Evolutionary conservation across 2,888 invertebrate species (phyloP), one percentile per base, ranked within the genome.

Genomic region (Eutolmus rufibarbis): DNA sequence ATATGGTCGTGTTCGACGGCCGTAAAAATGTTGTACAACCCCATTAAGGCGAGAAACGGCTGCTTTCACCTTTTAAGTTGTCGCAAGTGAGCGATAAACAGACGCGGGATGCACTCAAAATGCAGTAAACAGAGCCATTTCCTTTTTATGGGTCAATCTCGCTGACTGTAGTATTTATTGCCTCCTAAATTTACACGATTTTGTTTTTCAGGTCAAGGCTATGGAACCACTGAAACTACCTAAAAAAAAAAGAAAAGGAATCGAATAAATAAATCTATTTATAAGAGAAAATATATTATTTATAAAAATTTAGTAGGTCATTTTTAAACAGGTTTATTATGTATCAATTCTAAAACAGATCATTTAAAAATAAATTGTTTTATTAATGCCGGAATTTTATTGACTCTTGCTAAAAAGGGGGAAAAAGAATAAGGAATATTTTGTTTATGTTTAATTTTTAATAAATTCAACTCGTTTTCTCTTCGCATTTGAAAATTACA

Each of bases 31-130:
- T 74, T 85, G 37, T 43, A 74, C 46, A 46, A 74, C 8, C 12
- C 66, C 66, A 66, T 66, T 66, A 66, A 66, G 28, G 28, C n/a
- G 28, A 66, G 66, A 23, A 66, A 66, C 14, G 66, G 1, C 66
- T 66, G 77, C 77, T 77, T 77, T 77, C 77, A 40, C 77, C 77
- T 77, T 77, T 77, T 77, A 77, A 77, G 77, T 40, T 37, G 77
- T 77, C 77, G n/a, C 9, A 77, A 77, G 40, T 37, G 40, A 77
- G 40, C 34, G 40, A 34, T 77, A 23, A 77, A 77, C 77, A 77
- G 66, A 66, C 66, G 66, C 66, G 23, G 66, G 66, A 9, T 66
- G 66, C 66, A 66, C 66, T 66, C 19, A 66, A 66, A 28, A 28
- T 66, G 66, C 66, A 66, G 28, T 28, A 66, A 66, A 28, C 28